Evolutionary conservation across 2,113 vertebrate species (phyloP).

Genomic region (Emydocephalus ijimae): DNA sequence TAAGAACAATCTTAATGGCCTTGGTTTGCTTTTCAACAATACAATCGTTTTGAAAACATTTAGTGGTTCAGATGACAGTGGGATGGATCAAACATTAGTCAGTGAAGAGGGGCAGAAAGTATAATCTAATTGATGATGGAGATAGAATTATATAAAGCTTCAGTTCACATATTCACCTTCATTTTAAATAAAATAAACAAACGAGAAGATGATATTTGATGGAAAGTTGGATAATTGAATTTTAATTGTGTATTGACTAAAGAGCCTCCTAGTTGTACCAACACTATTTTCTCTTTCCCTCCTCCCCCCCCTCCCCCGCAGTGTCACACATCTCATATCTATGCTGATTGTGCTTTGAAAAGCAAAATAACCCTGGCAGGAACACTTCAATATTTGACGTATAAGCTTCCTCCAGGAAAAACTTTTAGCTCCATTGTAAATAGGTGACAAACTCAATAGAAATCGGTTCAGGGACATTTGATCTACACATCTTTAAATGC

Average conservation of each 20-base stretch:
- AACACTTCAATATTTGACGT: not conserved
- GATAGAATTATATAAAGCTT: not conserved
- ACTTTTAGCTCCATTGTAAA: not conserved
- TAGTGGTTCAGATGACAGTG: not conserved
- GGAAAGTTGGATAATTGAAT: not conserved
- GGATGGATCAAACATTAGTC: not conserved
- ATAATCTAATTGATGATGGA: not conserved
- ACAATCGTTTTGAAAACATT: not conserved
- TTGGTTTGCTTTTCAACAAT: not conserved
- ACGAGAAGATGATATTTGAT: not conserved
- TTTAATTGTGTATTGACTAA: not conserved
- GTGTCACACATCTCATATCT: not conserved
- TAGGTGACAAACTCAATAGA: not conserved
- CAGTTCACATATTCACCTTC: not conserved
- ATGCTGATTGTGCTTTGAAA: not conserved
- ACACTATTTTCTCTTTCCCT: not conserved
- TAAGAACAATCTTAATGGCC: not conserved
- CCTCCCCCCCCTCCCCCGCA: accelerated
- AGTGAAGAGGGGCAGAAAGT: not conserved
- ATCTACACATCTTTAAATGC: not conserved
- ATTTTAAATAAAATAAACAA: not conserved
- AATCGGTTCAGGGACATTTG: not conserved
- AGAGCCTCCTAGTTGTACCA: not conserved
- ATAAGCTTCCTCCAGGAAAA: not conserved
- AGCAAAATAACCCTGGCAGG: not conserved